phyloP scores from a whole-genome alignment of 2,888 invertebrate genomes.

The Euplagia quadripunctaria region DNA sequence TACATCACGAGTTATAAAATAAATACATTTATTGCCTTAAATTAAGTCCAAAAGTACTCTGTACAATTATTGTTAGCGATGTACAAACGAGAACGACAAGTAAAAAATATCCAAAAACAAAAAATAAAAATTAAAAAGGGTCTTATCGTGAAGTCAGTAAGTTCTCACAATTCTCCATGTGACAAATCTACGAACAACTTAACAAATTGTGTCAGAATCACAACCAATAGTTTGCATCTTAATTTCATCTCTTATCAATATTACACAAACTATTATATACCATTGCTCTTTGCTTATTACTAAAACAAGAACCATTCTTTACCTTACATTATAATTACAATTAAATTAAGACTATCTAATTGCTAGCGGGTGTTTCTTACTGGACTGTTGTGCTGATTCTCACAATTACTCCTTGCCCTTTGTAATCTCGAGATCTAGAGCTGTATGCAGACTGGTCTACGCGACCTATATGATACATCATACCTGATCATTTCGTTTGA shows the following conservation, averaged over 20 bases:
- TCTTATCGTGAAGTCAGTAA: slow-evolving; percentile 79
- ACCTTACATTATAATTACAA: slow-evolving; percentile 85
- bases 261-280: slow-evolving; percentile 87
- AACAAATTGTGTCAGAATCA: slow-evolving; percentile 87
- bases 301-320: slow-evolving; percentile 87
- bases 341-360: slow-evolving; percentile 86
- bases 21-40: slow-evolving; percentile 88
- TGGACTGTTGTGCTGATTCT: slow-evolving; percentile 79
- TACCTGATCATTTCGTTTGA: slow-evolving; percentile 37
- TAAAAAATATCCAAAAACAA: slow-evolving; percentile 81
- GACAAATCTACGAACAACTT: slow-evolving; percentile 84
- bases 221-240: slow-evolving; percentile 87
- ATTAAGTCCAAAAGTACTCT: slow-evolving; percentile 87
- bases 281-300: slow-evolving; percentile 86
- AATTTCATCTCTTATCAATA: slow-evolving; percentile 85
- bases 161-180: slow-evolving; percentile 75
- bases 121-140: slow-evolving; percentile 74
- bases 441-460: slow-evolving; percentile 58
- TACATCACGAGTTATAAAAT: slow-evolving; percentile 88
- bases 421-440: slow-evolving; percentile 68
- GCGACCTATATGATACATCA: slow-evolving; percentile 16
- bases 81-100: slow-evolving; percentile 86
- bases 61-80: slow-evolving; percentile 88
- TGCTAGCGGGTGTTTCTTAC: slow-evolving; percentile 83
- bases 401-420: slow-evolving; percentile 68